Base-by-base conservation (phyloP, 2,113 vertebrate species). In the Pelmatolapia mariae region DNA sequence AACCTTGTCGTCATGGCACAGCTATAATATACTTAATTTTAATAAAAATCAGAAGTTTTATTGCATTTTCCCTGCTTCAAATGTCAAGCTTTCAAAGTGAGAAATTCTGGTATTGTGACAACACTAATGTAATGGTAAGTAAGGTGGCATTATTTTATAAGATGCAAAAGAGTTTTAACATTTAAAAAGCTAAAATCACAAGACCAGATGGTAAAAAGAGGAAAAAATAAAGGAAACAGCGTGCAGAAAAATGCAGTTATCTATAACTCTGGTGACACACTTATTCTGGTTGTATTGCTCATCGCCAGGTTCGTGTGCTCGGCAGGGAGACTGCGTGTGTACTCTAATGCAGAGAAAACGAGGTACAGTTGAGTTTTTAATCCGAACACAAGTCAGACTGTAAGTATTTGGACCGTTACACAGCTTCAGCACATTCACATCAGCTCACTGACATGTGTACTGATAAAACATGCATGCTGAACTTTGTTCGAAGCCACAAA, bases 321-420 rank as follows among this genome's bases (percentile, higher is more conserved):
- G 26, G 97, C 97, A 8, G 95, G 97, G 73, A 97, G 81, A 85
- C 94, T 99, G 83, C 98, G 95, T 92, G 96, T 98, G 84, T 99
- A 99, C 82, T 97, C 96, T 89, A 99, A 99, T 33, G 93, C 97
- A 83, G 97, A 98, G 95, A 98, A 96, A 95, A 98, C 97, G 2
- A 99, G 98, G 99, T 99, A 94, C 53, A 52, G 52, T 2, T 50
- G 45, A 78, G 24, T 50, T 78, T 78, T 52, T n/a, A 29, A 38
- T 50, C 2, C 0, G 10, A 31, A 50, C 2, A 45, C 2, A 26
- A 3, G 22, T 45, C 38, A 18, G 38, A 45, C 5, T 73, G 40
- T 45, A 45, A 45, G 68, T 73, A 57, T 56, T 56, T 56, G 31
- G 50, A 36, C 59, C 36, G 4, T 40, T 29, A 6, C 31, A 40